Evolutionary conservation across 1,140 invertebrate species (phyloP).

Genomic region (Pogonomyrmex barbatus): DNA sequence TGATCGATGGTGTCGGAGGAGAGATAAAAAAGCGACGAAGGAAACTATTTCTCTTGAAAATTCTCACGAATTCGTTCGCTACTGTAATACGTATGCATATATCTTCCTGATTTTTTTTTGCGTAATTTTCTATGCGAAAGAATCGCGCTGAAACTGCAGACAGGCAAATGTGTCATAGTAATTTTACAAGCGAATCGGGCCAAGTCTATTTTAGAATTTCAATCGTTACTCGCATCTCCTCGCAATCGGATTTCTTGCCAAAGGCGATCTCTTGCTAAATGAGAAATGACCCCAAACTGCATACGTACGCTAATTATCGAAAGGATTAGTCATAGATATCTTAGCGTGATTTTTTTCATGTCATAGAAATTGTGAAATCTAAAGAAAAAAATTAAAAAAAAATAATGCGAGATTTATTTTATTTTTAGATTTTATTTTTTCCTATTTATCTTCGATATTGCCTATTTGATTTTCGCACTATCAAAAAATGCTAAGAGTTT

Average conservation of each 20-base stretch:
- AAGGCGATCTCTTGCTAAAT: constrained; percentile 17
- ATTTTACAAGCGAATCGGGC: constrained; percentile 34
- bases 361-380: neutral
- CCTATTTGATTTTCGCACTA: neutral
- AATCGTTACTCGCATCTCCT: constrained; percentile 39
- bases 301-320: constrained; percentile 3
- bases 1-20: neutral
- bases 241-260: constrained; percentile 26
- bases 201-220: constrained; percentile 63
- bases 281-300: constrained; percentile 22
- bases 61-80: neutral
- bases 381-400: neutral
- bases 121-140: constrained; percentile 12
- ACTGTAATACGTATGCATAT: neutral
- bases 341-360: neutral
- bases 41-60: neutral
- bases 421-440: neutral
- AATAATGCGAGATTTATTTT: neutral
- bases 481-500: constrained; percentile 34
- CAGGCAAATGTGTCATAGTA: neutral
- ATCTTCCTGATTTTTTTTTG: constrained; percentile 36
- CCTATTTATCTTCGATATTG: neutral
- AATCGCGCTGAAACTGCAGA: neutral
- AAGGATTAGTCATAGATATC: constrained; percentile 10
- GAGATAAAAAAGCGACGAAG: neutral